Base-by-base conservation (phyloP, 2,797 vertebrate genomes). In the Spinibarbus caldwelli region DNA sequence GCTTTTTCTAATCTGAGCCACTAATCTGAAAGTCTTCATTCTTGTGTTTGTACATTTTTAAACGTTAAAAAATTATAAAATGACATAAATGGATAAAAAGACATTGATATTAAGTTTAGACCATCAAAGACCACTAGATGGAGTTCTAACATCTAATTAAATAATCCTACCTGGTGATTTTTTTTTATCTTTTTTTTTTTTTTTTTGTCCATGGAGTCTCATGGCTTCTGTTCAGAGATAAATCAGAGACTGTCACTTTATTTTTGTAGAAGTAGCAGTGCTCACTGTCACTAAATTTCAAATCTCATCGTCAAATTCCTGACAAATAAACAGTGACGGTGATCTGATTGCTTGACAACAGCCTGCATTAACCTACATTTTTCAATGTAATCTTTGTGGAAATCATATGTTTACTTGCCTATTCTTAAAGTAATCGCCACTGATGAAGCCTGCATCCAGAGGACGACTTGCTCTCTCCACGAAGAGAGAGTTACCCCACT, bases 81-180 rank as follows among this genome's bases (percentile, higher is more conserved):
- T n/a, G 8, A 15, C 21, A 10, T 21, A n/a, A 31, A 19, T 21
- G 2, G 12, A 17, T 8, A 17, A 72, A 72, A 72, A 45, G 26
- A 8, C 70, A 45, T 49, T 21, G 15, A 21, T 34, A 34, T 1
- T 21, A 68, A 31, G 2, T 12, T 23, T 80, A 26, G 14, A 71
- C 29, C 21, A 34, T 36, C 29, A 64, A 75, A 38, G 52, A 43
- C 59, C 71, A 76, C 82, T 76, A 83, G 82, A 76, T 83, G 71
- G 82, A 17, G 71, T 26, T 52, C 21, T 83, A 12, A 38, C 23
- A 72, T 59, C 6, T 62, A 10, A 29, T 52, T 26, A 52, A 49
- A 26, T 6, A 67, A 66, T 72, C 11, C 11, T 15, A 59, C 9
- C 2, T 59, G n/a, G 19, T 45, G 38, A 72, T 31, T 82, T 52